Evolutionary conservation across 1,140 invertebrate genomes (phyloP).

Genomic region (Tribolium castaneum): DNA sequence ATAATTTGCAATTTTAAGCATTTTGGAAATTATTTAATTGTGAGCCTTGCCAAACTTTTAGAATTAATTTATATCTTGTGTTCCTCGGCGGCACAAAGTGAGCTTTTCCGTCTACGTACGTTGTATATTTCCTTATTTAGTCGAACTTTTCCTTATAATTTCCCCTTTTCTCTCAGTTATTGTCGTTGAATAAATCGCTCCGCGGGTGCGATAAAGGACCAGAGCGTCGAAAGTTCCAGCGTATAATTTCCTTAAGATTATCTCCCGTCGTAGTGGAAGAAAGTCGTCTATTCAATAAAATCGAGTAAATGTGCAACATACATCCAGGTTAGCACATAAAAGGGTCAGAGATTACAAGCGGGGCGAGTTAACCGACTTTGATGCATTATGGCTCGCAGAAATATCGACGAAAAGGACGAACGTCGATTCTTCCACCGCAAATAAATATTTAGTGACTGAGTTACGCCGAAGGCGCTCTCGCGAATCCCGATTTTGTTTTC

Average conservation of each 20-base stretch:
- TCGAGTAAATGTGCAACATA: constrained; percentile 19
- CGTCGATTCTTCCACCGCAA: neutral
- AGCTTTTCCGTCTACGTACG: neutral
- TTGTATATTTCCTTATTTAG: neutral
- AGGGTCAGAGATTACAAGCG: constrained; percentile 20
- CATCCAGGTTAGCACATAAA: constrained; percentile 16
- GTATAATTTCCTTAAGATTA: constrained; percentile 35
- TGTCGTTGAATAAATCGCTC: constrained; percentile 3
- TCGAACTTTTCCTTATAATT: neutral
- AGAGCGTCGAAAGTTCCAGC: constrained; percentile 13
- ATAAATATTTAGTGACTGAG: constrained; percentile 6
- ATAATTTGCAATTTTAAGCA: neutral
- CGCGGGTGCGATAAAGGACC: constrained; percentile 2
- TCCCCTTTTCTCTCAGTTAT: constrained; percentile 3
- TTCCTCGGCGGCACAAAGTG: neutral
- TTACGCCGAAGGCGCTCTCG: neutral
- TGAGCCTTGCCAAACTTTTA: neutral
- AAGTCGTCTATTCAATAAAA: constrained; percentile 24
- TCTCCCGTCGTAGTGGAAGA: neutral
- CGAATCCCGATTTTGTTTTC: constrained; percentile 11
- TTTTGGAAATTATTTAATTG: neutral
- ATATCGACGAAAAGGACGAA: neutral
- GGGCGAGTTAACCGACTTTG: constrained; percentile 3
- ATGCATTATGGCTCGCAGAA: neutral
- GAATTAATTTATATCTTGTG: neutral